Evolutionary conservation across 2,797 vertebrate genomes (phyloP).

Genomic region (Meriones psammophilus): DNA sequence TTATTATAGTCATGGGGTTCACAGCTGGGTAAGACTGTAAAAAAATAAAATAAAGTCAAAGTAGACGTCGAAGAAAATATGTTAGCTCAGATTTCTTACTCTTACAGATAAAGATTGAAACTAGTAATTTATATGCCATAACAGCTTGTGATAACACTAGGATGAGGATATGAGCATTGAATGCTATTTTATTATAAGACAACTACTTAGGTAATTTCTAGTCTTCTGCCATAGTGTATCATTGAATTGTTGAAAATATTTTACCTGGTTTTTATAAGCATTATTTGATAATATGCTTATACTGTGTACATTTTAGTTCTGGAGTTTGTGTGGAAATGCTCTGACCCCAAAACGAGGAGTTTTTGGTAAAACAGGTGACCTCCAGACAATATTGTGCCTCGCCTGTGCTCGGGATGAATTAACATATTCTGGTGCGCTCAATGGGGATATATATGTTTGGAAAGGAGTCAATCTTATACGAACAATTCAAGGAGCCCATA

Average conservation of each 20-base stretch:
- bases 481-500: conserved; percentile 97
- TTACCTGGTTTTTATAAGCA: not conserved
- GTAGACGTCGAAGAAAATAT: no score
- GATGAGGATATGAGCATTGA: conserved; percentile 8
- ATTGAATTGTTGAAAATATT: conserved; percentile 19
- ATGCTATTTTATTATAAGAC: conserved; percentile 1
- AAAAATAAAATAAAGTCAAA: no score
- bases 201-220: conserved; percentile 56
- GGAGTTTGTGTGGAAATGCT: conserved; percentile 99
- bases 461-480: conserved; percentile 97
- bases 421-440: conserved; percentile 98
- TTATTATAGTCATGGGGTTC: not conserved
- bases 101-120: conserved; percentile 58
- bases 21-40: not conserved
- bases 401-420: conserved; percentile 97
- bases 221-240: conserved; percentile 10
- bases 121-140: not conserved
- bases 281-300: conserved; percentile 70
- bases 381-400: conserved; percentile 98
- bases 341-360: conserved; percentile 97
- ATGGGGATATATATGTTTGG: conserved; percentile 99
- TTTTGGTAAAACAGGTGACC: conserved; percentile 98
- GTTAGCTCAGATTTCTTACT: not conserved
- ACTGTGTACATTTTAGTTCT: conserved; percentile 93
- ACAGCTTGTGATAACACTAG: conserved; percentile 34